phyloP scores from a whole-genome alignment of 2,888 invertebrate genomes.

The Melieria crassipennis region DNA sequence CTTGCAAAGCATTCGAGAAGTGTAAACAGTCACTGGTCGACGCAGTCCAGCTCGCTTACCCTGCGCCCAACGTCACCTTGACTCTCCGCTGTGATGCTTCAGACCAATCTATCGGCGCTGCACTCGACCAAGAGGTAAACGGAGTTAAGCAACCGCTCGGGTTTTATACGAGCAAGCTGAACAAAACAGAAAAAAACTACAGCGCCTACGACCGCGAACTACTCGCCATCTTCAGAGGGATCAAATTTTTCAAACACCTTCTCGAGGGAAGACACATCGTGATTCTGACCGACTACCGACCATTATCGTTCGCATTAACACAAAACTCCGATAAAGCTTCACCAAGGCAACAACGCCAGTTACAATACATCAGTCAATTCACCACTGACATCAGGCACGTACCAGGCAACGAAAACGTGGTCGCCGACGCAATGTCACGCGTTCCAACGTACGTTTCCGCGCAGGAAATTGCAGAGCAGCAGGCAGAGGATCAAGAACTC shows the following conservation, averaged over 20 bases:
- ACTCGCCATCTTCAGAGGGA: constrained; percentile 56
- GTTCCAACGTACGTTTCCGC: constrained; percentile 22
- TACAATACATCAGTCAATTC: constrained; percentile 40
- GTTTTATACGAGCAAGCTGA: constrained; percentile 58
- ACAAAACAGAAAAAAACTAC: constrained; percentile 55
- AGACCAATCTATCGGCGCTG: constrained; percentile 35
- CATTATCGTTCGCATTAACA: constrained; percentile 34
- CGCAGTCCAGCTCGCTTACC: constrained; percentile 32
- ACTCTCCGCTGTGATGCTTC: constrained; percentile 34
- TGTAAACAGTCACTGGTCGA: constrained; percentile 36
- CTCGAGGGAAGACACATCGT: constrained; percentile 32
- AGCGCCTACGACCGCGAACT: constrained; percentile 63
- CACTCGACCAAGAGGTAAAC: constrained; percentile 32
- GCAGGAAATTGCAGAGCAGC: constrained; percentile 27
- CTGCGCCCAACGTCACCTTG: constrained; percentile 24
- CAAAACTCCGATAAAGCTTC: constrained; percentile 37
- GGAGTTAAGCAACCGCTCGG: constrained; percentile 53
- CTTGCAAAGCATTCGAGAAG: constrained; percentile 28
- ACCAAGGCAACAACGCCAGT: constrained; percentile 35
- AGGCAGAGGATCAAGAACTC: constrained; percentile 29
- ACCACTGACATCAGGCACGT: constrained; percentile 34
- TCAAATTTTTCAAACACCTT: constrained; percentile 52
- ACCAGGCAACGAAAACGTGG: constrained; percentile 31
- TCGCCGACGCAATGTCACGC: constrained; percentile 39
- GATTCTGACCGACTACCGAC: constrained; percentile 53